These are phyloP conservation scores for Cochlearius cochlearius DNA, from an alignment of 2,113 vertebrate genomes.

Conservation along the genomic window DNA sequence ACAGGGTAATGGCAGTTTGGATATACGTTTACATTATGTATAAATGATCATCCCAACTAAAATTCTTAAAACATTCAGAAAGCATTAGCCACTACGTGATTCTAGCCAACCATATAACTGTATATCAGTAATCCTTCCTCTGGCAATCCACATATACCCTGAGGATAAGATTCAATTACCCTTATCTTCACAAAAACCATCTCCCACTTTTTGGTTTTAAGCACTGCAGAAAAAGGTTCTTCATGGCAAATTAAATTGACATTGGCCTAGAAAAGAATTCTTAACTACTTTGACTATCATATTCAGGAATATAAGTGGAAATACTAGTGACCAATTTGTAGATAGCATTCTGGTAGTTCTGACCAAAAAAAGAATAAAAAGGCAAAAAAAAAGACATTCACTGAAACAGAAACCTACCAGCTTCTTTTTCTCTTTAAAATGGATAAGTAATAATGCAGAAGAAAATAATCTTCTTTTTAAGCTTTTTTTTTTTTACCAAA, in stretches of 20 bases:
- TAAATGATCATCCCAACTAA: neutral
- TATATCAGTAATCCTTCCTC: neutral
- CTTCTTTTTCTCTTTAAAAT: neutral
- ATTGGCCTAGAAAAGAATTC: neutral
- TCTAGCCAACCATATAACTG: neutral
- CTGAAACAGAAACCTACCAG: neutral
- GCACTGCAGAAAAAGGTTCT: neutral
- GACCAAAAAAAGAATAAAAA: neutral
- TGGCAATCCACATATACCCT: neutral
- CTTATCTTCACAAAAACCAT: neutral
- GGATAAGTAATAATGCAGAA: neutral
- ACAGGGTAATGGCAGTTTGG: neutral
- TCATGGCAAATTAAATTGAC: neutral
- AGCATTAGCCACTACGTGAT: neutral
- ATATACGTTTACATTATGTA: neutral
- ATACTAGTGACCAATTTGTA: neutral
- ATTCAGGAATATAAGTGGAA: neutral
- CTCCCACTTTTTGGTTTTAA: neutral
- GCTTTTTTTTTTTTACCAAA: fast-evolving
- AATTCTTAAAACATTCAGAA: constrained; percentile 4
- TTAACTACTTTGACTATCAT: neutral
- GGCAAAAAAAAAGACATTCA: neutral
- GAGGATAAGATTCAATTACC: neutral
- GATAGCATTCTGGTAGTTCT: neutral
- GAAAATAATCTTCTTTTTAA: neutral